Conservation (phyloP, 2,113 vertebrate species). For the Mohoua ochrocephala region DNA sequence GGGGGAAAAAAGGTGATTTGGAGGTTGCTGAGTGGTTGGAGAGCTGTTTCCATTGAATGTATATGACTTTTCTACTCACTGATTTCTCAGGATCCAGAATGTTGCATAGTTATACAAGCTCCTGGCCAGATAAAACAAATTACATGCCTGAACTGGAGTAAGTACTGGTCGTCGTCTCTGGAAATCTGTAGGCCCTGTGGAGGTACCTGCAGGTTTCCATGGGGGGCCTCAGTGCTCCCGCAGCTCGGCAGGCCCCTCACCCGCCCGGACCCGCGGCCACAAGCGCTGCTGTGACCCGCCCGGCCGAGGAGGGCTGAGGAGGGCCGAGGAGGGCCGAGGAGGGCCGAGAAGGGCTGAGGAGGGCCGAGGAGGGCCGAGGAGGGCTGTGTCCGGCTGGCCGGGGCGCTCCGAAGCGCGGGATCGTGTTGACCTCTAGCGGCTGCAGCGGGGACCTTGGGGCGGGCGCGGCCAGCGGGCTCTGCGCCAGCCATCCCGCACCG, state of each 20-base stretch:
- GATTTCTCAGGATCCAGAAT: not conserved
- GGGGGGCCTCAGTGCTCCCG: not conserved
- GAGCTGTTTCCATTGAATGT: not conserved
- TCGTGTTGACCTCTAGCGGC: conserved; percentile 47
- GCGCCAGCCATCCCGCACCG: accelerated
- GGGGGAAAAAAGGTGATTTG: not conserved
- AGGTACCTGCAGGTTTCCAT: accelerated
- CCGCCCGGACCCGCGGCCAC: accelerated
- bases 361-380: too few relatives aligned
- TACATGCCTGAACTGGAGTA: not conserved
- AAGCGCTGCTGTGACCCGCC: accelerated
- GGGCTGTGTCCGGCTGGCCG: not conserved
- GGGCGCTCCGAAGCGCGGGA: not conserved
- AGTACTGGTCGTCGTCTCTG: not conserved
- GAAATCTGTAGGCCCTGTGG: not conserved
- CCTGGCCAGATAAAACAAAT: not conserved
- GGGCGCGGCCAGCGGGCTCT: not conserved
- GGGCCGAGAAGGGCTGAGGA: too few relatives aligned
- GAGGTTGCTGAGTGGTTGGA: not conserved
- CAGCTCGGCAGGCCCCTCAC: not conserved
- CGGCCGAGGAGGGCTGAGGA: too few relatives aligned
- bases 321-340: too few relatives aligned
- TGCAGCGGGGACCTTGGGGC: not conserved
- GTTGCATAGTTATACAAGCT: not conserved
- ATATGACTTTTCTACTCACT: not conserved